Conservation (phyloP, 2,888 invertebrate species). For the Drosophila cognata region DNA sequence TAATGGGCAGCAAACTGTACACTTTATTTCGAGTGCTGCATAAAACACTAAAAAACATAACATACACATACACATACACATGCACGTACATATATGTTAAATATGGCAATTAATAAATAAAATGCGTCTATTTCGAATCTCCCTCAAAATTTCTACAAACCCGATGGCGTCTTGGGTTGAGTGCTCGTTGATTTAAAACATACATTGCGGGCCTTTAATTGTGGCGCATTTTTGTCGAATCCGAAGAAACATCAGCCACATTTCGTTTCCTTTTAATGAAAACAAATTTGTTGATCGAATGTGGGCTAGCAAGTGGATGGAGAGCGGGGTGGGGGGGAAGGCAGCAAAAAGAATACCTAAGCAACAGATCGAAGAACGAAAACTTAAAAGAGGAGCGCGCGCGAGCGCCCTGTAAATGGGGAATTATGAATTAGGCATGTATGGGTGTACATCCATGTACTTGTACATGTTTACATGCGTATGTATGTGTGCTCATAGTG, state of each 20-base stretch:
- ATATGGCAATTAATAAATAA: slow-evolving; percentile 74
- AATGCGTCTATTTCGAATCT: slow-evolving; percentile 63
- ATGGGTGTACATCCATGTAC: not conserved
- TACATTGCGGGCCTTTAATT: slow-evolving; percentile 66
- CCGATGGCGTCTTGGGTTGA: slow-evolving; percentile 26
- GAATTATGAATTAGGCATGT: slow-evolving; percentile 40
- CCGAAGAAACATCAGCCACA: slow-evolving; percentile 59
- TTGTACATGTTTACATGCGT: slow-evolving; percentile 2
- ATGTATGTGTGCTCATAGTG: not conserved
- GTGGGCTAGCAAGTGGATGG: not conserved
- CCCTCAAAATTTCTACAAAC: not conserved
- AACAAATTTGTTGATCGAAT: slow-evolving; percentile 69
- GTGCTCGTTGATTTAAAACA: slow-evolving; percentile 75
- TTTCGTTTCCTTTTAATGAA: slow-evolving; percentile 75
- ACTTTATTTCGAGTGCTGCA: slow-evolving; percentile 28
- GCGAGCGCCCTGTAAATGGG: slow-evolving; percentile 43
- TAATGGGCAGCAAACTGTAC: slow-evolving; percentile 29
- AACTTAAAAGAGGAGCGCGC: slow-evolving; percentile 53
- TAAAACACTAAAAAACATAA: slow-evolving; percentile 18
- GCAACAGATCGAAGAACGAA: slow-evolving; percentile 58
- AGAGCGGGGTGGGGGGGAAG: not conserved
- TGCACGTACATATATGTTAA: slow-evolving; percentile 36
- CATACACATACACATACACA: not conserved
- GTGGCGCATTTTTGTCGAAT: slow-evolving; percentile 61
- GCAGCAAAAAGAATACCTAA: slow-evolving; percentile 24